Evolutionary conservation across 2,888 invertebrate species (phyloP).

Genomic region (Dione vanillae): DNA sequence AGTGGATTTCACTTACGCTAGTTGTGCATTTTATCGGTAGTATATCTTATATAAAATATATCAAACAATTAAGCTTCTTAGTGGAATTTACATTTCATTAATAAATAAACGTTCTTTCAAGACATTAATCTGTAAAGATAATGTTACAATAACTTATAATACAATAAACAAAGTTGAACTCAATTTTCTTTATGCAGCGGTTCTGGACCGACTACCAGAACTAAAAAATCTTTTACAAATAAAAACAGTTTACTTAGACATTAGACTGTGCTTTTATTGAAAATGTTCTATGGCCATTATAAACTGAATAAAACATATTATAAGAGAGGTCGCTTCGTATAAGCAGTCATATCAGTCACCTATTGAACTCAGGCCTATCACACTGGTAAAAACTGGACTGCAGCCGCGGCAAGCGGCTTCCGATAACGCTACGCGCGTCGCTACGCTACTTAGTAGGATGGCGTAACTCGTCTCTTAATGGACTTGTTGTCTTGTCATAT

Average conservation of each 20-base stretch:
- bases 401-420: slow-evolving; percentile 79
- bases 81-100: no score
- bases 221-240: background rate
- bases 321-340: slow-evolving; percentile 78
- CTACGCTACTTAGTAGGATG: slow-evolving; percentile 47
- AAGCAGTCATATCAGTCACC: slow-evolving; percentile 81
- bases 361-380: slow-evolving; percentile 84
- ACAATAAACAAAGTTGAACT: no score
- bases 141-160: no score
- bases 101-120: no score
- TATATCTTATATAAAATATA: background rate
- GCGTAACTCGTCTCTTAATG: slow-evolving; percentile 40
- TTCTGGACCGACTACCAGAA: background rate
- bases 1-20: background rate
- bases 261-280: background rate
- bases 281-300: slow-evolving; percentile 19
- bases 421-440: slow-evolving; percentile 67
- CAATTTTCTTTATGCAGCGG: background rate
- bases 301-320: slow-evolving; percentile 60
- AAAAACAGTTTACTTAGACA: background rate
- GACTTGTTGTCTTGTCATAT: slow-evolving; percentile 43
- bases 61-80: no score
- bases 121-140: no score
- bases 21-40: background rate
- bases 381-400: slow-evolving; percentile 84